phyloP scores from a whole-genome alignment of 37 sponge, comb jelly and placozoan species.

The Halisarca cf. caerulea region DNA sequence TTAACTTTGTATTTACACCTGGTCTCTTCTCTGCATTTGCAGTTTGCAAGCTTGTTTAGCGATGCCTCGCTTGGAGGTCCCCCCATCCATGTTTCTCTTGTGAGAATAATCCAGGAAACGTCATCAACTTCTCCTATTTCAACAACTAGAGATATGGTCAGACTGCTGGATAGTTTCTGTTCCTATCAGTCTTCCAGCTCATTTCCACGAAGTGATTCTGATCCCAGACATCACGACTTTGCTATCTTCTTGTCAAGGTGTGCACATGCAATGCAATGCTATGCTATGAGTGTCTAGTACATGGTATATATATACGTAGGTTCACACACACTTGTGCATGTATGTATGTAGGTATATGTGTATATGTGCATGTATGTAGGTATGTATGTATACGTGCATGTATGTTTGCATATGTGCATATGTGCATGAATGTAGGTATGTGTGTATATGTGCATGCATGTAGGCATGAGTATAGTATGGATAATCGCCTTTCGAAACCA shows the following conservation, averaged over 20 bases:
- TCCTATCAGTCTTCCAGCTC: neutral
- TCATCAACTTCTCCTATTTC: neutral
- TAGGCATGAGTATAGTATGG: too few relatives aligned
- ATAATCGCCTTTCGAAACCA: too few relatives aligned
- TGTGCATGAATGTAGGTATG: too few relatives aligned
- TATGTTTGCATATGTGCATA: too few relatives aligned
- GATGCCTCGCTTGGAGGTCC: constrained; percentile 16
- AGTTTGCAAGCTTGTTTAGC: constrained; percentile 7
- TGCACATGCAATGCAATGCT: neutral
- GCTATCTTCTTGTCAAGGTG: constrained; percentile 24
- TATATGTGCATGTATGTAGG: too few relatives aligned
- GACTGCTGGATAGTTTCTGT: constrained; percentile 16
- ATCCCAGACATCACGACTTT: constrained; percentile 17
- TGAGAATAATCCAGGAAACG: neutral
- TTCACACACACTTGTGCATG: too few relatives aligned
- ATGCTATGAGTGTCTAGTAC: neutral
- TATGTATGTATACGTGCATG: too few relatives aligned
- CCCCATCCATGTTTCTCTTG: neutral
- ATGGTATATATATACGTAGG: neutral
- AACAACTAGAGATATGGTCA: neutral
- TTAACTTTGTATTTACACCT: too few relatives aligned
- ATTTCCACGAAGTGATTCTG: neutral
- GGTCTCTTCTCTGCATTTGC: neutral
- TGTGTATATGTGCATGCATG: too few relatives aligned
- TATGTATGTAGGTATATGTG: too few relatives aligned